Base-by-base conservation (phyloP, 2,888 invertebrate species). In the Lasioglossum lativentre region DNA sequence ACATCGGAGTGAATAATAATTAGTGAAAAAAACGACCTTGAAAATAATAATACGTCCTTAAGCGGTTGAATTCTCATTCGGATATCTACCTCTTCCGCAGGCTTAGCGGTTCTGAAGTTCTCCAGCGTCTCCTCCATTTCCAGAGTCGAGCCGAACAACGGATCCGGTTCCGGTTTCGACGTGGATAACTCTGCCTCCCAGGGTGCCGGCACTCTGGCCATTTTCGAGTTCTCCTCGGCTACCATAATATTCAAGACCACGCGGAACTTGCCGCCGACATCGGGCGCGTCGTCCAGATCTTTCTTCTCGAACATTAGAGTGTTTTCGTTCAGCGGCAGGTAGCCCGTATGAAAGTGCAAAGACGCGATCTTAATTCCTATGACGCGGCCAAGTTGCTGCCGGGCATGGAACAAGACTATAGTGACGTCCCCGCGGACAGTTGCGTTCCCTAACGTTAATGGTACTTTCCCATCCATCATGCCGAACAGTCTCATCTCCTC, bases 291-390 rank as follows among this genome's bases (percentile, higher is more conserved):
- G 94, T 98, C 98, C 88, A 98, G 96, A 94, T 98, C 98, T 42
- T 95, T 96, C 96, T 96, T 97, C 78, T 96, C 96, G 92, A 97
- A 98, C 85, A 96, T 97, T 78, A 98, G 95, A n/a, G 96, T 96
- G 72, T 97, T 98, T 92, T 98, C 97, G 87, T 97, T 97, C 89
- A 97, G 96, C 0, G 96, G 96, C 83, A 99, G 96, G 94, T 97
- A 98, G 75, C 99, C 99, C 12, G 99, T 98, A 95, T 99, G 98
- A 92, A 99, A 97, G 95, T 98, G 98, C 68, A 99, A 95, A 91
- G 98, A 97, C 77, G 98, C 97, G 92, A 99, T 98, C 94, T 98
- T 98, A 90, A 99, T 97, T 85, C 98, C 97, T 73, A 97, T 98
- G 10, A 97, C 97, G 75, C 98, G 97, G 30, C 97, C 97, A 72